Evolutionary conservation across 2,113 vertebrate species (phyloP).

Genomic region (Fregata magnificens): DNA sequence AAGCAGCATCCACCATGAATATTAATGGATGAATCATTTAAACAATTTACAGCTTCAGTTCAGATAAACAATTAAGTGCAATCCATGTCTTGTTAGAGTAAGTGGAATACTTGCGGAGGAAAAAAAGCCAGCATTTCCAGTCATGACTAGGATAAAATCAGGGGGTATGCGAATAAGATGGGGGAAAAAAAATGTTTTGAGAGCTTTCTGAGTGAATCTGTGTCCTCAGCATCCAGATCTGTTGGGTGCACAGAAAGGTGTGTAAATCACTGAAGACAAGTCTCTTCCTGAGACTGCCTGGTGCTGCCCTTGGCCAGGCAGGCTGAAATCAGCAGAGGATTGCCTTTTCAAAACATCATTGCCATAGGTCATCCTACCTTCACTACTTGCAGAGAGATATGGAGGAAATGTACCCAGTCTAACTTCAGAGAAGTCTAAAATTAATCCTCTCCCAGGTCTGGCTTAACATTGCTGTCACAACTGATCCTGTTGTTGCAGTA

Average conservation of each 20-base stretch:
- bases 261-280: not conserved
- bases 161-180: not conserved
- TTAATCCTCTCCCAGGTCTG: not conserved
- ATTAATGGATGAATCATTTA: not conserved
- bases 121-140: not conserved
- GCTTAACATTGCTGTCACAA: not conserved
- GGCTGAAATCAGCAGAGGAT: not conserved
- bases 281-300: not conserved
- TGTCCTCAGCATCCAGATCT: not conserved
- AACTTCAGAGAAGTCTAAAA: not conserved
- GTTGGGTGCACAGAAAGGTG: not conserved
- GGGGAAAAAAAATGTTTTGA: not conserved
- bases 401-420: not conserved
- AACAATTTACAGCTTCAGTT: not conserved
- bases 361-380: not conserved
- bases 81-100: not conserved
- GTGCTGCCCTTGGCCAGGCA: not conserved
- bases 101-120: not conserved
- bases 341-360: not conserved
- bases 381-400: not conserved
- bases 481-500: not conserved
- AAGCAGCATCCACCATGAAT: not conserved
- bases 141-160: not conserved
- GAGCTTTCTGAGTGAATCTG: not conserved
- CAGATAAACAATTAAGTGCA: not conserved